Percentiles rank a stretch among this genome's conserved stretches.
These are phyloP conservation scores for Lordiphosa mommai DNA, from an alignment of 1,140 invertebrate species.

Conservation along the genomic window DNA sequence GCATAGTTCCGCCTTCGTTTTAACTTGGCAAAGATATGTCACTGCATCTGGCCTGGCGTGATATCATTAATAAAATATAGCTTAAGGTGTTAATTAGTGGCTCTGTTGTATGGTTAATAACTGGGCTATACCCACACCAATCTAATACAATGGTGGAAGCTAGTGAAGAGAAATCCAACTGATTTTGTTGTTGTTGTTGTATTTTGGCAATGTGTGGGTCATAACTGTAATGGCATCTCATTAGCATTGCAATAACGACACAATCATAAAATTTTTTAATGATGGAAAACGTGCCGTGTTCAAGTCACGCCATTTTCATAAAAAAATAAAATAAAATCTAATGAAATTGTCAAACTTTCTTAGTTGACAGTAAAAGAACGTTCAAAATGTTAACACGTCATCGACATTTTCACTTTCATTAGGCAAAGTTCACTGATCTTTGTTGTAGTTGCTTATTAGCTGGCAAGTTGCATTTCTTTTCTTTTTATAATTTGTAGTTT, in stretches of 20 bases:
- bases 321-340: background rate
- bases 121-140: conserved; percentile 49
- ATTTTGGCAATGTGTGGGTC: conserved; percentile 62
- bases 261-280: conserved; percentile 65
- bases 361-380: conserved; percentile 27
- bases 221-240: conserved; percentile 54
- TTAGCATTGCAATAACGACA: conserved; percentile 61
- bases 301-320: conserved; percentile 27
- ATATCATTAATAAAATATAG: conserved; percentile 50
- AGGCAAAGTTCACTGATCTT: conserved; percentile 59
- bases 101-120: conserved; percentile 56
- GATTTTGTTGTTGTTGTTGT: conserved; percentile 9
- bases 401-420: conserved; percentile 57
- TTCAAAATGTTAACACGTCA: conserved; percentile 12
- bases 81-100: conserved; percentile 59
- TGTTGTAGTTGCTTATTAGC: conserved; percentile 49
- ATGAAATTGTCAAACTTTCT: conserved; percentile 28
- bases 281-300: conserved; percentile 62
- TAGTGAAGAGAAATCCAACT: conserved; percentile 30
- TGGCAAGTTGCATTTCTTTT: conserved; percentile 50
- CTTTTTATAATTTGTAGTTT: conserved; percentile 55
- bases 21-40: conserved; percentile 25
- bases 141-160: conserved; percentile 19
- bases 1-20: conserved; percentile 60
- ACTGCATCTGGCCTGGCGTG: conserved; percentile 12